phyloP scores from a whole-genome alignment of 2,888 invertebrate genomes.

The Troglohyphantes excavatus region DNA sequence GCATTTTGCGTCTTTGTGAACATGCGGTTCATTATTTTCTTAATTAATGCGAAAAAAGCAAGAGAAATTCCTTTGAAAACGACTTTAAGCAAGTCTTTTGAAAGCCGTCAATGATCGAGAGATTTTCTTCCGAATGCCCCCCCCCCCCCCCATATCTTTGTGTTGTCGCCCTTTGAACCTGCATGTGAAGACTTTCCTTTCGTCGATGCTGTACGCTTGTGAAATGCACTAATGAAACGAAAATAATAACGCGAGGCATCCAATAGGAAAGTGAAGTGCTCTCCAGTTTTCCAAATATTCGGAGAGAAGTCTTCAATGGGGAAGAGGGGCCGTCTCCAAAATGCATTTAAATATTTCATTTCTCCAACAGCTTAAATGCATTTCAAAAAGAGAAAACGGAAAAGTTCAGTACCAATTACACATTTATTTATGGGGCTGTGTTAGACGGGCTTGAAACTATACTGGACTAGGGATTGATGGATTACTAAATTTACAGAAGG shows the following conservation, averaged over 20 bases:
- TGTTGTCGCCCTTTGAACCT: slow-evolving; percentile 68
- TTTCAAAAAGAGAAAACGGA: no score
- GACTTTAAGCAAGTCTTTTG: slow-evolving; percentile 46
- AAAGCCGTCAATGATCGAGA: slow-evolving; percentile 65
- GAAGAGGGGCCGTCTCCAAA: slow-evolving; percentile 18
- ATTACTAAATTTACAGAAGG: no score
- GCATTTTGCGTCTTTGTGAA: slow-evolving; percentile 7
- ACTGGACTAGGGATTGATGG: no score
- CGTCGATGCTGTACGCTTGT: slow-evolving; percentile 32
- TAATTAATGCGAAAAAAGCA: slow-evolving; percentile 58
- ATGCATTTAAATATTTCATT: no score
- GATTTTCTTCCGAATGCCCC: slow-evolving; percentile 52
- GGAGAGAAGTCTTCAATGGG: slow-evolving; percentile 53
- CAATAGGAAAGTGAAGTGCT: slow-evolving; percentile 77
- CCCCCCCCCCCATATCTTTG: slow-evolving; percentile 49
- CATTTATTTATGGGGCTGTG: no score
- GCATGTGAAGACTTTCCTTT: slow-evolving; percentile 64
- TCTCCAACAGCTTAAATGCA: no score
- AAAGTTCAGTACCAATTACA: no score
- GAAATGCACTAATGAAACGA: slow-evolving; percentile 74
- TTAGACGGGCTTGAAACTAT: no score
- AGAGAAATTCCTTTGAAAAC: slow-evolving; percentile 62
- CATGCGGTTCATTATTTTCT: slow-evolving; percentile 59
- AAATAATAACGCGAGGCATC: slow-evolving; percentile 71
- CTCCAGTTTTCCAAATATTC: slow-evolving; percentile 54